These are phyloP conservation scores for Heteromurus nitidus DNA, from an alignment of 2,888 invertebrate species.

Conservation along the genomic window DNA sequence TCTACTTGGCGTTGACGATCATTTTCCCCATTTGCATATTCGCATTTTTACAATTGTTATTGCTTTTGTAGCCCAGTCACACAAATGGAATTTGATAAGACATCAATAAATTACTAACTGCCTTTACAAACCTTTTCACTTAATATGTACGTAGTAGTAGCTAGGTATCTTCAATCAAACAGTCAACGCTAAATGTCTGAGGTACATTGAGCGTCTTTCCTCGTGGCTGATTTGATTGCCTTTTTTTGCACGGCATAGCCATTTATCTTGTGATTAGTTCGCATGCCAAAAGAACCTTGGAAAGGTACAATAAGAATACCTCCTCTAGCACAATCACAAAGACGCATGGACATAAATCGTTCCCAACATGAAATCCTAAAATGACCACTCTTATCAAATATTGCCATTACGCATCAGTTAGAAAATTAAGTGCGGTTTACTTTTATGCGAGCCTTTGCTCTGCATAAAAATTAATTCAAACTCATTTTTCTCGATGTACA, in stretches of 20 bases:
- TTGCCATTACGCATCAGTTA: conserved; percentile 29
- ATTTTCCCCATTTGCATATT: conserved; percentile 39
- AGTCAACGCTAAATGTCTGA: too few relatives aligned
- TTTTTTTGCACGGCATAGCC: too few relatives aligned
- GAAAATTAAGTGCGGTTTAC: conserved; percentile 44
- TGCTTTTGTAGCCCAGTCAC: not conserved
- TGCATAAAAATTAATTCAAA: too few relatives aligned
- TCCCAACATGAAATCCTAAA: conserved; percentile 15
- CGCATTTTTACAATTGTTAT: conserved; percentile 13
- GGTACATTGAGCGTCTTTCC: too few relatives aligned
- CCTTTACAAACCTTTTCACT: too few relatives aligned
- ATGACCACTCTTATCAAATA: conserved; percentile 16
- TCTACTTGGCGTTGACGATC: not conserved
- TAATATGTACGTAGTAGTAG: too few relatives aligned
- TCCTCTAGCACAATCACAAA: not conserved
- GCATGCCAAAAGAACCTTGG: conserved; percentile 41
- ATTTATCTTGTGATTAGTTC: conserved; percentile 45
- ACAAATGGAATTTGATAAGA: conserved; percentile 19
- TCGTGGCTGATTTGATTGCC: not conserved
- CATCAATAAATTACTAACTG: too few relatives aligned
- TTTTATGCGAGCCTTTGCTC: conserved; percentile 33
- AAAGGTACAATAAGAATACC: conserved; percentile 28
- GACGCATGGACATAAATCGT: not conserved
- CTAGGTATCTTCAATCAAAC: too few relatives aligned
- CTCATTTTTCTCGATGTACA: too few relatives aligned